Evolutionary conservation across 2,797 vertebrate genomes (phyloP), one percentile per base, ranked within the genome.

Genomic region (Telmatherina bonti): DNA sequence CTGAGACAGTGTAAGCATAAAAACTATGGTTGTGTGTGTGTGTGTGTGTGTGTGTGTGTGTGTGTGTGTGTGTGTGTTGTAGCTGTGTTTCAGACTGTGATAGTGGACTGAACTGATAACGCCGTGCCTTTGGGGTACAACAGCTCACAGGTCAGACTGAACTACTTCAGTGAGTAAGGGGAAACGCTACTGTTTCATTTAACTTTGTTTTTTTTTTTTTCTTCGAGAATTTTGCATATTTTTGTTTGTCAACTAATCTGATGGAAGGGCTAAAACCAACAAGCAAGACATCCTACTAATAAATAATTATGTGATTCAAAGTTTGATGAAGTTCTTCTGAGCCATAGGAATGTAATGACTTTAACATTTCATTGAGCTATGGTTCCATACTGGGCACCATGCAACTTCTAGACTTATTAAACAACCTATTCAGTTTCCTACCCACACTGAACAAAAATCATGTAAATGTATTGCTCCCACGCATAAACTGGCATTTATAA

Each of bases 1-100:
- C 91, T 92, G 91, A 92, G 89, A 91, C 84, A 69, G 86, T 86
- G 85, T 87, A 73, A 68, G 78, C 51, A 57, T 74, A 66, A 67
- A 71, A 47, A 77, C 78, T 83, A 72, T 62, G 57, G 75, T 57
- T 67, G 76, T 74, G 71, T 81, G 65, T 81, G 72, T 60, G 38
- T 72, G 76, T 81, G 71, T 81, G 65, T 81, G 72, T 60, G 38
- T 72, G 76, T 67, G 76, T 74, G 71, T 81, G 65, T 81, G 72
- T 60, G 38, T 72, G 76, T 81, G n/a, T 67, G 76, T 74, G 71
- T 81, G 65, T 81, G 72, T 60, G 38, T 72, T n/a, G n/a, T n/a
- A n/a, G n/a, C n/a, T n/a, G 76, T 81, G 70, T 78, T 69, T 82
- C 66, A 79, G 72, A 71, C 52, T 71, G 38, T 79, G 78, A 71